Base-by-base conservation (phyloP, 1,140 invertebrate species). In the Araneus ventricosus region DNA sequence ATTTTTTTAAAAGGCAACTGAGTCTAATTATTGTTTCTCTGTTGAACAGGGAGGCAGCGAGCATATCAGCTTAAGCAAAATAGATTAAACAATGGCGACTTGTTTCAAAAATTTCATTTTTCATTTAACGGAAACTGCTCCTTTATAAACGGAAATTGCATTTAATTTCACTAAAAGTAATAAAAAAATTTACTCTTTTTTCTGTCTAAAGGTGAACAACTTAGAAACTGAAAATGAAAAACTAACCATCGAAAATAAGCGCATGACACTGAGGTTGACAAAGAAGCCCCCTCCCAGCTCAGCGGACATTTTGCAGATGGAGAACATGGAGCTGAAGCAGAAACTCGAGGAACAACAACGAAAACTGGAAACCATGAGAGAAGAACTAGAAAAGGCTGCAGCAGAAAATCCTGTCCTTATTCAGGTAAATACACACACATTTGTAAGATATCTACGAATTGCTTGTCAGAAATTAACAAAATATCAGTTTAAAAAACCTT, bases 191-290 rank as follows among this genome's bases (percentile, higher is more conserved):
- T 52, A 17, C 3, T 0, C 34, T 20, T 75, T 37, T 75, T 34
- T 14, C 27, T 34, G 37, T 24, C 5, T 24, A 6, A 27, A 93
- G 92, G 85, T 93, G 7, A 88, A 82, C 37, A 93, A 52, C 34
- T 95, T 98, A 63, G 97, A 98, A 95, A 95, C 95, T 17, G 97
- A 98, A 94, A 97, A 97, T 95, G 97, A 98, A 94, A 97, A 97
- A 95, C 94, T 98, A 59, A 95, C 95, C 90, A 96, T 96, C 67
- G 97, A 98, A 95, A 98, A 98, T 95, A 97, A 97, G 94, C 96
- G 96, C 91, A 95, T 97, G 94, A 94, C 95, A 57, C 87, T 95
- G 59, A 94, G 94, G 34, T 93, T 94, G 4, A 93, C 94, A 91
- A 88, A 95, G 94, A 95, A 95, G 94, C 94, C 95, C 85, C 63